Percentiles rank a stretch among this genome's conserved stretches.
Evolutionary conservation across 2,113 vertebrate species (phyloP).

Genomic region (Charina bottae): DNA sequence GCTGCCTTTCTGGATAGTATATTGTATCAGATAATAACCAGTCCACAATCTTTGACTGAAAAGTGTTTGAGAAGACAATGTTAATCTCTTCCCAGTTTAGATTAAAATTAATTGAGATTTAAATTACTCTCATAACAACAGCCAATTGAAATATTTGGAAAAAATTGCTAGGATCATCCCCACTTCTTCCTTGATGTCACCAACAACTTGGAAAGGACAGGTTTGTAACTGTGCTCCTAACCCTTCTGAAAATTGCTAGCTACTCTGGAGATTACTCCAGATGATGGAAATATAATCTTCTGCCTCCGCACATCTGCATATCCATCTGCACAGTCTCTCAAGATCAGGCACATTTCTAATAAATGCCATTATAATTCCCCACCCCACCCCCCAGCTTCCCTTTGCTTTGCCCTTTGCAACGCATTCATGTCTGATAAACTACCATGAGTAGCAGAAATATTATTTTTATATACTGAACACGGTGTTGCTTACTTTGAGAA

Average conservation of each 20-base stretch:
- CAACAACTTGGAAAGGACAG: conserved; percentile 7
- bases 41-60: neutral
- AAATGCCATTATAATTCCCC: conserved; percentile 60
- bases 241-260: conserved; percentile 57
- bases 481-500: conserved; percentile 25
- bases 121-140: neutral
- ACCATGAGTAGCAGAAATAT: conserved; percentile 42
- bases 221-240: conserved; percentile 46
- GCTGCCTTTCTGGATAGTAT: neutral
- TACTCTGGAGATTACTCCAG: conserved; percentile 66
- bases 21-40: conserved; percentile 1
- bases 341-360: conserved; percentile 63
- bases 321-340: conserved; percentile 64
- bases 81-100: conserved; percentile 3
- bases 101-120: neutral
- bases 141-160: neutral
- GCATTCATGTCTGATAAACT: conserved; percentile 60
- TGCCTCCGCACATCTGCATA: conserved; percentile 64
- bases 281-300: conserved; percentile 63
- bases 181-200: conserved; percentile 49
- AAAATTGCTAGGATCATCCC: neutral
- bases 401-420: conserved; percentile 51
- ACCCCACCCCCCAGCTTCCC: neutral
- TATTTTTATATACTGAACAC: conserved; percentile 43
- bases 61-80: conserved; percentile 11